phyloP scores from a whole-genome alignment of 2,113 vertebrate species.

The Vulpes lagopus region DNA sequence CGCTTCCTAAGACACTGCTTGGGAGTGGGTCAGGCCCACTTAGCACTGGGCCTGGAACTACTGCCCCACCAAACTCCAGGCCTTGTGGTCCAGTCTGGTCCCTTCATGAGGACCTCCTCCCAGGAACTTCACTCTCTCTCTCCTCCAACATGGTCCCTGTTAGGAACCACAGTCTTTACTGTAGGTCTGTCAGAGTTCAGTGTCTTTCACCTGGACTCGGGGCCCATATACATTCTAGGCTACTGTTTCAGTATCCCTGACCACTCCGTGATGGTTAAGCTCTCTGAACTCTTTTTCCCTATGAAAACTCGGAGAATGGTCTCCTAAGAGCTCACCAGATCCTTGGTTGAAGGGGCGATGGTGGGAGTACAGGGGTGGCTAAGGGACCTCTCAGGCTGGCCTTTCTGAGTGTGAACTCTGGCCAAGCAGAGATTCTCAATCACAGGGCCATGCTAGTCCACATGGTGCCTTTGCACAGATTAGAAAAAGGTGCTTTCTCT shows the following conservation, averaged over 20 bases:
- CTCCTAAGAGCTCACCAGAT: neutral
- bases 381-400: neutral
- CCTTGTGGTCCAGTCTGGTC: neutral
- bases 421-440: neutral
- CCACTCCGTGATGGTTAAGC: neutral
- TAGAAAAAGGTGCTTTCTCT: neutral
- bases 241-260: neutral
- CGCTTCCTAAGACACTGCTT: neutral
- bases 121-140: neutral
- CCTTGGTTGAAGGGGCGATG: neutral
- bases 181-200: neutral
- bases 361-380: neutral
- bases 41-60: neutral
- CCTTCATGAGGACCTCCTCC: neutral
- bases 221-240: neutral
- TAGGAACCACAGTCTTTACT: neutral
- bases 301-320: neutral
- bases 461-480: neutral
- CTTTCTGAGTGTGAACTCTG: neutral
- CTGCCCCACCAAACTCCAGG: neutral
- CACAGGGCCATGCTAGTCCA: neutral
- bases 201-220: neutral
- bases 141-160: accelerated
- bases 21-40: neutral
- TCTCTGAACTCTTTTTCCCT: neutral